phyloP scores from a whole-genome alignment of 2,797 vertebrate species.

The Leptatherina wallacei region DNA sequence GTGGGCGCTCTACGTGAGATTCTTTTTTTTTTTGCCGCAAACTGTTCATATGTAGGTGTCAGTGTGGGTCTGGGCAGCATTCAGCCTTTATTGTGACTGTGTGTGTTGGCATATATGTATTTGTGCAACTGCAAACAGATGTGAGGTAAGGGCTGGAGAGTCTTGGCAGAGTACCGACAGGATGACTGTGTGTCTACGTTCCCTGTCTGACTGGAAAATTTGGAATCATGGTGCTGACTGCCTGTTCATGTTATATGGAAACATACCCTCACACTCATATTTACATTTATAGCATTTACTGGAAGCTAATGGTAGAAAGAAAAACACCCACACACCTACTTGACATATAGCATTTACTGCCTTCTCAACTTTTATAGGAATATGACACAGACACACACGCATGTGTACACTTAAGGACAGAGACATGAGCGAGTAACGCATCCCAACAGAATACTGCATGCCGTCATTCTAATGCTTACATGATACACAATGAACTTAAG shows the following conservation, averaged over 20 bases:
- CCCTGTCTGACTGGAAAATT: slow-evolving; percentile 68
- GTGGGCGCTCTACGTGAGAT: slow-evolving; percentile 16
- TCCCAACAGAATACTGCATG: slow-evolving; percentile 47
- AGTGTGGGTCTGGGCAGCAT: neutral
- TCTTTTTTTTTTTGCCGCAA: slow-evolving; percentile 4
- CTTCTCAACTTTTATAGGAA: slow-evolving; percentile 61
- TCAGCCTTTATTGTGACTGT: slow-evolving; percentile 5
- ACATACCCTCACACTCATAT: slow-evolving; percentile 41
- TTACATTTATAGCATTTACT: slow-evolving; percentile 59
- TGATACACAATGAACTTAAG: slow-evolving; percentile 46
- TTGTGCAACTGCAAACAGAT: slow-evolving; percentile 62
- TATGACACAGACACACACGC: slow-evolving; percentile 7
- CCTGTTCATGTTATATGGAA: slow-evolving; percentile 57
- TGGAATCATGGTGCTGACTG: slow-evolving; percentile 37
- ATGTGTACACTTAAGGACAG: slow-evolving; percentile 15
- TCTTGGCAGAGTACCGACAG: slow-evolving; percentile 49
- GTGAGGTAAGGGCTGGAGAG: slow-evolving; percentile 46
- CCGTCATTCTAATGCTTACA: slow-evolving; percentile 45
- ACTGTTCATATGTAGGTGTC: slow-evolving; percentile 30
- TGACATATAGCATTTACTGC: slow-evolving; percentile 49
- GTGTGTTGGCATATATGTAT: slow-evolving; percentile 21
- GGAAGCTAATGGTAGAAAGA: slow-evolving; percentile 39
- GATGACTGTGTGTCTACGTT: slow-evolving; percentile 74
- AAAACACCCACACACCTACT: slow-evolving; percentile 29
- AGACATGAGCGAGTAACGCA: slow-evolving; percentile 58